Conservation (phyloP, 2,888 invertebrate species). For the Melikaiella ostensackeni region DNA sequence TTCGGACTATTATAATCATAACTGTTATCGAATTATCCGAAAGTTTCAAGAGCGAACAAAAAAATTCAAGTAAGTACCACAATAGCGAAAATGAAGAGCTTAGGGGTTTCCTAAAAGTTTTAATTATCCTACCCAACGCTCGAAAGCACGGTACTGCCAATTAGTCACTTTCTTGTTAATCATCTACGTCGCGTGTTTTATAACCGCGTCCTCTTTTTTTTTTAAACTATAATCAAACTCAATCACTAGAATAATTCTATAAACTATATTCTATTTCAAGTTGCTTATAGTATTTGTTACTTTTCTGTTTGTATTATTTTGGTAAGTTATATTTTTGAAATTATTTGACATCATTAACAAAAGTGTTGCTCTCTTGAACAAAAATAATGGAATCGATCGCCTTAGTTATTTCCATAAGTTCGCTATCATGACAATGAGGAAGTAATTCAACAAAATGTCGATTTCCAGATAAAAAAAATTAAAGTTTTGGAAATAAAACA, state of each 20-base stretch:
- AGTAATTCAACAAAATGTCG: too few relatives aligned
- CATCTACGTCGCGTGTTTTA: slow-evolving; percentile 4
- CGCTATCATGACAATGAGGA: too few relatives aligned
- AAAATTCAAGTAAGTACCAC: not conserved
- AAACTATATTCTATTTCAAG: not conserved
- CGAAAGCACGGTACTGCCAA: slow-evolving; percentile 35
- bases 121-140: slow-evolving; percentile 62
- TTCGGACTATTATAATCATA: not conserved
- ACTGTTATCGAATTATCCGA: not conserved
- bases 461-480: too few relatives aligned
- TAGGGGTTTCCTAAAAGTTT: slow-evolving; percentile 62
- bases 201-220: not conserved
- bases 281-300: too few relatives aligned
- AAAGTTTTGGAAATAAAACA: too few relatives aligned
- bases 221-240: not conserved
- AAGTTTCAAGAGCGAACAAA: not conserved
- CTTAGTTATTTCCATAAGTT: too few relatives aligned
- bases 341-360: too few relatives aligned
- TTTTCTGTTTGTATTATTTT: too few relatives aligned
- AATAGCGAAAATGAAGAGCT: slow-evolving; percentile 44
- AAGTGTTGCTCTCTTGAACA: too few relatives aligned
- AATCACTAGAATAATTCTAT: not conserved
- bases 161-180: slow-evolving; percentile 41
- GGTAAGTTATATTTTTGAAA: too few relatives aligned
- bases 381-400: too few relatives aligned